phyloP scores from a whole-genome alignment of 2,113 vertebrate species.

The Platanista minor region DNA sequence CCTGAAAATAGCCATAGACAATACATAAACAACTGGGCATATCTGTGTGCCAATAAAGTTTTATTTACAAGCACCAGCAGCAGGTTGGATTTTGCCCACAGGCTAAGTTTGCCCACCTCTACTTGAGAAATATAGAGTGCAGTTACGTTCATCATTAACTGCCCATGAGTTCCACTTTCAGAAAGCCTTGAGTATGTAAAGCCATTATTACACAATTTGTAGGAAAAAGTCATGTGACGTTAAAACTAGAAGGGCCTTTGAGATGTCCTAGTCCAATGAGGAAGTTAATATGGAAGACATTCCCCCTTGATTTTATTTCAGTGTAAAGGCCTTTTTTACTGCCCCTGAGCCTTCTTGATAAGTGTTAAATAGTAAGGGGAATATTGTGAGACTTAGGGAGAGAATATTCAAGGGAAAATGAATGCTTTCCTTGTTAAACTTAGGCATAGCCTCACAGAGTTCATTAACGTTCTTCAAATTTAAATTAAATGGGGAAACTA shows the following conservation, averaged over 20 bases:
- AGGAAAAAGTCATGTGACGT: background rate
- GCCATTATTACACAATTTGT: background rate
- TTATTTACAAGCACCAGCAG: background rate
- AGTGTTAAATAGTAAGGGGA: background rate
- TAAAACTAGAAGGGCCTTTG: background rate
- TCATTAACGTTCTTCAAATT: conserved; percentile 10
- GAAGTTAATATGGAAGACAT: background rate
- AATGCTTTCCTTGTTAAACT: conserved; percentile 22
- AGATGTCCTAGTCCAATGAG: background rate
- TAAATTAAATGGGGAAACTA: background rate
- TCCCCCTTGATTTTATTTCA: background rate
- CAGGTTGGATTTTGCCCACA: background rate
- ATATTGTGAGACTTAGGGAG: background rate
- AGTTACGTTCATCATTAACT: background rate
- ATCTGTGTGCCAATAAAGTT: background rate
- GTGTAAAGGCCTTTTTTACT: background rate
- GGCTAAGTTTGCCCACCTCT: background rate
- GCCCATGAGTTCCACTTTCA: background rate
- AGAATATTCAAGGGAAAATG: background rate
- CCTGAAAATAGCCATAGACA: background rate
- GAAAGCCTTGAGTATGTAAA: conserved; percentile 3
- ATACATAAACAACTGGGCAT: background rate
- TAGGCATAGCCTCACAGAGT: background rate
- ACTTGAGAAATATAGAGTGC: background rate
- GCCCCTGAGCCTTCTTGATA: background rate